Percentiles rank a stretch among this genome's conserved stretches.
Conservation (phyloP, 2,797 vertebrate species). For the Pteronotus mesoamericanus region DNA sequence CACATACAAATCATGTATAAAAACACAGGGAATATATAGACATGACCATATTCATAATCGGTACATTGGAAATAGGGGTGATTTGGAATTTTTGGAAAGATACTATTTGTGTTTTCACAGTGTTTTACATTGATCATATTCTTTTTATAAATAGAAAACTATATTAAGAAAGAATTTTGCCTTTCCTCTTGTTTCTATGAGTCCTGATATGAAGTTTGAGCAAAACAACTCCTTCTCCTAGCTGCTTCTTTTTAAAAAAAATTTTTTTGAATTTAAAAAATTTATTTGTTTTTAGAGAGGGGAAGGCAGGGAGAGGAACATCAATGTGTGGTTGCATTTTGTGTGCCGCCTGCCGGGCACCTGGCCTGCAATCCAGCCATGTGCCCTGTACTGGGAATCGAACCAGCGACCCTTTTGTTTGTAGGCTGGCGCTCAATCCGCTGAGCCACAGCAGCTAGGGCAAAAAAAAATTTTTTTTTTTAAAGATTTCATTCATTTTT, state of each 20-base stretch:
- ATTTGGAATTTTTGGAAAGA: not conserved
- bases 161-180: not conserved
- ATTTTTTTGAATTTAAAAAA: not conserved
- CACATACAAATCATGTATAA: not conserved
- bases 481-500: too few species aligned
- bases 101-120: not conserved
- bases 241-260: not conserved
- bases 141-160: conserved; percentile 24
- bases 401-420: too few species aligned
- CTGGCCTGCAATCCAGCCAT: too few species aligned
- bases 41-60: not conserved
- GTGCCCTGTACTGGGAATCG: too few species aligned
- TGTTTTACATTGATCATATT: not conserved
- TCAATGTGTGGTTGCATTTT: too few species aligned
- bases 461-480: too few species aligned
- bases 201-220: not conserved
- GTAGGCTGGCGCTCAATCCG: too few species aligned
- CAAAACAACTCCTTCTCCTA: not conserved
- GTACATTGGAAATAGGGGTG: not conserved
- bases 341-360: too few species aligned
- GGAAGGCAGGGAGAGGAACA: too few species aligned
- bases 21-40: not conserved
- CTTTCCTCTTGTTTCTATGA: not conserved
- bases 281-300: not conserved
- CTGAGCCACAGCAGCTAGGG: too few species aligned